phyloP scores from a whole-genome alignment of 2,113 vertebrate species.

The Indri indri region DNA sequence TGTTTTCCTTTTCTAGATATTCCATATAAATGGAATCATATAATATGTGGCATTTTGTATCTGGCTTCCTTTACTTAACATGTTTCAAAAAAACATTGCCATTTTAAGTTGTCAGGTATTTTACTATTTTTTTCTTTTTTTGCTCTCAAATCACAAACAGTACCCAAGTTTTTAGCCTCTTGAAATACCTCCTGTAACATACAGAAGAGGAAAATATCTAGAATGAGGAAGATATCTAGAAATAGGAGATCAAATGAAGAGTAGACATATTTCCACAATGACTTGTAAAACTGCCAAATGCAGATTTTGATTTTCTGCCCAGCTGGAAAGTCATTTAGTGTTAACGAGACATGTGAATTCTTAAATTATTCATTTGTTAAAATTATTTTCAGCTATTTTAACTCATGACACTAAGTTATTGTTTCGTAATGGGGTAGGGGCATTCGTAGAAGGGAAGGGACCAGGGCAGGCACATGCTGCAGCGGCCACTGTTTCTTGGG shows the following conservation, averaged over 20 bases:
- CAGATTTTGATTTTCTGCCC: constrained; percentile 76
- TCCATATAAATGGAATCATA: background rate
- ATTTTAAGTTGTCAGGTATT: background rate
- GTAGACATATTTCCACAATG: constrained; percentile 56
- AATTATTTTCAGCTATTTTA: constrained; percentile 64
- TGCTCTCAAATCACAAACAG: background rate
- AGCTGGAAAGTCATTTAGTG: constrained; percentile 75
- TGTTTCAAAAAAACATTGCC: background rate
- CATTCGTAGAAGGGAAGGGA: background rate
- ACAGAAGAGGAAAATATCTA: constrained; percentile 26
- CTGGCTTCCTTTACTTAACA: background rate
- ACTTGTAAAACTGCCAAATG: constrained; percentile 73
- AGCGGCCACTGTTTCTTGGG: background rate
- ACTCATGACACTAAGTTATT: constrained; percentile 48
- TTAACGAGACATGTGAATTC: constrained; percentile 73
- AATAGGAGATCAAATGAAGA: constrained; percentile 61
- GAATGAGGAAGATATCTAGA: constrained; percentile 35
- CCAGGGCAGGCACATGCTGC: accelerated
- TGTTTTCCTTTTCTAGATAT: background rate
- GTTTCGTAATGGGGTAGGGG: background rate
- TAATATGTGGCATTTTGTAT: background rate
- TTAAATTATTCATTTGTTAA: constrained; percentile 68
- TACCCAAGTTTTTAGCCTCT: constrained; percentile 42
- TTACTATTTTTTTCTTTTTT: background rate
- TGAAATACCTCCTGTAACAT: background rate